Evolutionary conservation across 1,140 invertebrate species (phyloP).

Genomic region (Drosophila subobscura): DNA sequence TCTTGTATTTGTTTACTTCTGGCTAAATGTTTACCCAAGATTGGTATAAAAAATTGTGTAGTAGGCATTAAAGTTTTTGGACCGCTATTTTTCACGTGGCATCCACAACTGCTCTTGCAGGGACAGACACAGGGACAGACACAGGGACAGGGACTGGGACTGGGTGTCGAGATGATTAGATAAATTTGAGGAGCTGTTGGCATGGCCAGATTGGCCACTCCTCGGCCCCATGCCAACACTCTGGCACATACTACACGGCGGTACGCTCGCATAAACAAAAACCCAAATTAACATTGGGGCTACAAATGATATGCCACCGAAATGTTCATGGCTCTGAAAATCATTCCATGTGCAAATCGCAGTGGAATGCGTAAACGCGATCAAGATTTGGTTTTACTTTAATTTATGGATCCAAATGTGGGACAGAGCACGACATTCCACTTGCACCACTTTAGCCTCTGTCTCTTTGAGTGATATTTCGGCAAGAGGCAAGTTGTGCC

Average conservation of each 20-base stretch:
- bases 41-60: slow-evolving; percentile 73
- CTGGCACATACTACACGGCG: slow-evolving; percentile 19
- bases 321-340: slow-evolving; percentile 33
- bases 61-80: slow-evolving; percentile 71
- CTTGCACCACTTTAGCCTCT: no score
- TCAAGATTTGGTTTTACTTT: not conserved
- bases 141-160: not conserved
- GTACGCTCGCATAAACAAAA: slow-evolving; percentile 28
- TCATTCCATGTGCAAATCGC: slow-evolving; percentile 11
- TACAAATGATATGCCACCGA: slow-evolving; percentile 16
- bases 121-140: not conserved
- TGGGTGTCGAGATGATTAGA: slow-evolving; percentile 48
- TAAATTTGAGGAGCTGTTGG: slow-evolving; percentile 52
- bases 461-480: not conserved
- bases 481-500: not conserved
- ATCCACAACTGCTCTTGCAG: slow-evolving; percentile 39
- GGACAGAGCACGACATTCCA: not conserved
- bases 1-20: slow-evolving; percentile 79
- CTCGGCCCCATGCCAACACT: slow-evolving; percentile 1
- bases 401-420: not conserved
- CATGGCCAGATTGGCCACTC: slow-evolving; percentile 59
- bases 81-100: slow-evolving; percentile 75
- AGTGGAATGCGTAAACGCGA: not conserved
- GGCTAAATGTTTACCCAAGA: slow-evolving; percentile 77
- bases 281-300: slow-evolving; percentile 8